Evolutionary conservation across 2,113 vertebrate species (phyloP).

Genomic region (Sminthopsis crassicaudata): DNA sequence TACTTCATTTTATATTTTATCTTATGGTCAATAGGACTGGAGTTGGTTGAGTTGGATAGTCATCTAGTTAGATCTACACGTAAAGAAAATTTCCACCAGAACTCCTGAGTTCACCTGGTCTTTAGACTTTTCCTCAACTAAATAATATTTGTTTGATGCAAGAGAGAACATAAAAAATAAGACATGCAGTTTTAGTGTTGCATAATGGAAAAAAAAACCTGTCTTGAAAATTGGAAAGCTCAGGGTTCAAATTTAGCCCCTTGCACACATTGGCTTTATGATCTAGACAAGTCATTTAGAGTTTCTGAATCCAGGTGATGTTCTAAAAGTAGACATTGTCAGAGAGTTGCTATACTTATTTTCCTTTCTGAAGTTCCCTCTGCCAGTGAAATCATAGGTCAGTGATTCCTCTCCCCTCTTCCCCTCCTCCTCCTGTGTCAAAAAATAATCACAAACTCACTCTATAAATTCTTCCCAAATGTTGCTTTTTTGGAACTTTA

Average conservation of each 20-base stretch:
- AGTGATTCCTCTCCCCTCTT: not conserved
- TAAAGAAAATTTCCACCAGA: not conserved
- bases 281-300: not conserved
- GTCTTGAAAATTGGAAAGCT: not conserved
- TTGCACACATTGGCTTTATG: not conserved
- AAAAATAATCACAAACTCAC: not conserved
- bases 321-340: not conserved
- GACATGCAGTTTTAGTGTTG: not conserved
- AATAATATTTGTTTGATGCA: conserved; percentile 6
- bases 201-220: not conserved
- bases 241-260: not conserved
- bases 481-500: not conserved
- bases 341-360: not conserved
- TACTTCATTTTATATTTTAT: not conserved
- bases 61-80: not conserved
- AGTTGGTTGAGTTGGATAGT: not conserved
- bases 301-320: not conserved
- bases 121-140: not conserved
- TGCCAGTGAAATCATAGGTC: not conserved
- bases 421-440: not conserved
- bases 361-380: not conserved
- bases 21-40: not conserved
- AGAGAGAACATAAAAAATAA: not conserved
- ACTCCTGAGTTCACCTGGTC: not conserved
- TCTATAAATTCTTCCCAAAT: not conserved